Base-by-base conservation (phyloP, 2,888 invertebrate species). In the Urechis unicinctus region DNA sequence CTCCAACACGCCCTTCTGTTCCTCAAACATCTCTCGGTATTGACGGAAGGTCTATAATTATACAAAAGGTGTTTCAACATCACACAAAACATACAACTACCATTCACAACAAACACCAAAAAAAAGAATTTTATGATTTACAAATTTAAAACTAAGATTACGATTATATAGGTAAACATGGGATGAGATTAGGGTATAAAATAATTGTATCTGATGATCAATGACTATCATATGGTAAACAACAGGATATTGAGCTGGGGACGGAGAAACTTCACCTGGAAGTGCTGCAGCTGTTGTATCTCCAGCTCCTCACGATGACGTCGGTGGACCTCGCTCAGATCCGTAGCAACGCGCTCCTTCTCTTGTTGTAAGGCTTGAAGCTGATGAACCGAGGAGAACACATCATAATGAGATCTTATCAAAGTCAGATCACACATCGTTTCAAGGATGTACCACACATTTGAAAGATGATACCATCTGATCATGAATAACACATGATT, bases 21-120 rank as follows among this genome's bases (percentile, higher is more conserved):
- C 68, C 60, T 74, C 74, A 65, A 73, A 74, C 69, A 73, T 68
- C 60, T 74, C 73, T 1, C 74, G 63, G 56, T 74, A 74, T 50
- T 70, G 65, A 3, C 72, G 59, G 65, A 74, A 74, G 13, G 73
- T 72, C 72, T 73, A 57, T 2, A 57, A 60, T 43, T 4, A 41
- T 4, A 41, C n/a, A 52, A 29, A 9, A 26, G 6, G 5, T 25
- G 26, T 26, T 6, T 25, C 26, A 48, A 26, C 6, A 48, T 9
- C 26, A 48, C 6, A 6, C 22, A n/a, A 13, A 17, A 36, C 9
- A 36, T 36, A 36, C 36, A 9, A 9, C 36, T 17, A 36, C 9
- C 9, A 36, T 13, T 13, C 9, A 13, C 36, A 36, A 36, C 36
- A 9, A 36, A 9, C 17, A 36, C 36, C 36, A 36, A 36, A 36